Base-by-base conservation (phyloP, 1,140 invertebrate genomes). In the Melitaea cinxia region DNA sequence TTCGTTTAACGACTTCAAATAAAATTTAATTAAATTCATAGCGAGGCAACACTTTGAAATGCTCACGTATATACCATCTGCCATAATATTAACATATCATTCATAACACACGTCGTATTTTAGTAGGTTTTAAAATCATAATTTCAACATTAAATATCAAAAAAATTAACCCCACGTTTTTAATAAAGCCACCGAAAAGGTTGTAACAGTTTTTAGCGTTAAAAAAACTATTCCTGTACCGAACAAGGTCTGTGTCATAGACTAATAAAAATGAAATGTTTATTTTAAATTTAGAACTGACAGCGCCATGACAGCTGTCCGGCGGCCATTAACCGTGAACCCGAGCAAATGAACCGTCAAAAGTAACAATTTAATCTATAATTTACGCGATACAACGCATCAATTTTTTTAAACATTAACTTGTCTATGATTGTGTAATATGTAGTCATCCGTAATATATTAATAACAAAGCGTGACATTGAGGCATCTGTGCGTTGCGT, bases 231-330 rank as follows among this genome's bases (percentile, higher is more conserved):
- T 50, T 45, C 42, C 24, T 56, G 21, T 19, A 26, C 21, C 47
- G 33, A 33, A 49, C 63, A 54, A 53, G 23, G 45, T 49, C 45
- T 37, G n/a, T 30, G 50, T 82, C 73, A 82, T 79, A 77, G 52
- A 78, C 70, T 73, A 82, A 79, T 82, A 80, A 84, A 82, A 86
- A 82, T 65, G 70, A 79, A 82, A 80, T 86, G 84, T 89, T 83
- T 83, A 80, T 87, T 87, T 89, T 85, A 82, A 83, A 85, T 88
- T 85, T 88, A 85, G 82, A 85, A 80, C 79, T 80, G 82, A 82
- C 82, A 78, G 64, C 69, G 72, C 70, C 73, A 69, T 82, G 85
- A 85, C 87, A 89, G 87, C 83, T 88, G 85, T 80, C 83, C 57
- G 72, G 68, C 75, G 72, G 77, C 82, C 78, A 85, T 86, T 83